These are phyloP conservation scores for Danio kyathit DNA, from an alignment of 2,797 vertebrate species.

Conservation along the genomic window DNA sequence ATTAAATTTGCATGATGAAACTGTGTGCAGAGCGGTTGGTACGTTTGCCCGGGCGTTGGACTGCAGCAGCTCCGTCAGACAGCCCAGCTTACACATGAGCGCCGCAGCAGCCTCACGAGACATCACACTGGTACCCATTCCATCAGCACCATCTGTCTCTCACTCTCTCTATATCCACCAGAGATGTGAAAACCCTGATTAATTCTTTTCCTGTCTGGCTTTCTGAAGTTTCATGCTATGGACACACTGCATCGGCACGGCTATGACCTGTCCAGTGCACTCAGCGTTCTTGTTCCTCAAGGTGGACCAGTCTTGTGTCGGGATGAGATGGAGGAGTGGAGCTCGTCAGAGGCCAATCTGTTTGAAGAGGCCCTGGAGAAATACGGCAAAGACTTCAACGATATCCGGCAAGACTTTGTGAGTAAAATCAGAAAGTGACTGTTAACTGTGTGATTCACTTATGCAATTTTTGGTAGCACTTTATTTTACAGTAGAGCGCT, in stretches of 20 bases:
- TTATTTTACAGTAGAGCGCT: too few relatives aligned
- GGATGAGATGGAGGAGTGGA: conserved; percentile 99
- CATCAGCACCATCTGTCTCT: conserved; percentile 21
- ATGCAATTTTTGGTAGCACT: not conserved
- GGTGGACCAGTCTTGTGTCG: conserved; percentile 94
- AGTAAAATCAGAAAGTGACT: conserved; percentile 70
- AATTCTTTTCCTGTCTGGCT: conserved; percentile 29
- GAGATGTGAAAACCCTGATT: not conserved
- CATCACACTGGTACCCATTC: conserved; percentile 89
- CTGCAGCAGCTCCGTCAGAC: conserved; percentile 96
- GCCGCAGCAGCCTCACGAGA: conserved; percentile 96
- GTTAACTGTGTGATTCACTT: not conserved
- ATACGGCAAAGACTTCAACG: conserved; percentile 98
- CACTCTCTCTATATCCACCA: conserved; percentile 6
- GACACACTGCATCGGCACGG: conserved; percentile 93
- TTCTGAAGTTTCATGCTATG: conserved; percentile 93
- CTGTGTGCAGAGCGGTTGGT: conserved; percentile 86
- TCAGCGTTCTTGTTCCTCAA: conserved; percentile 92
- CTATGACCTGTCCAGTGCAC: conserved; percentile 93
- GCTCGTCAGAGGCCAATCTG: conserved; percentile 94
- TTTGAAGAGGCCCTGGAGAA: conserved; percentile 97
- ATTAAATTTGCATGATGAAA: conserved; percentile 23
- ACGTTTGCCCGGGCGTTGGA: conserved; percentile 95
- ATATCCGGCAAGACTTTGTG: conserved; percentile 99
- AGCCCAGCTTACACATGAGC: conserved; percentile 98